A percentile compares a stretch with the other conserved stretches of the same genome.
phyloP scores from a whole-genome alignment of 2,797 vertebrate species.

The Coluber constrictor region DNA sequence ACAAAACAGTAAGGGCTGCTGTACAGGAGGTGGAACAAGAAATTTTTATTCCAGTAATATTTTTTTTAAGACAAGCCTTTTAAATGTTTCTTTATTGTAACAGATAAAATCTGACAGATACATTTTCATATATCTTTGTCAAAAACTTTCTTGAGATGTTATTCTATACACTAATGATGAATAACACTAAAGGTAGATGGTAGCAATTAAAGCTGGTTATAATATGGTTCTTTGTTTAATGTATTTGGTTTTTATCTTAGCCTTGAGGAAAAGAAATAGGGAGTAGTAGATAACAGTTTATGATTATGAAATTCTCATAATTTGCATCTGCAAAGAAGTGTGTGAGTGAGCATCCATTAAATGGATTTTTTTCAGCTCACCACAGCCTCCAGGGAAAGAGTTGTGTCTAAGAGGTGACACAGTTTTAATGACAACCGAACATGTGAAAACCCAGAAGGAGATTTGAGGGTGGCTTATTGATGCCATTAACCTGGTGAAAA shows the following conservation, averaged over 20 bases:
- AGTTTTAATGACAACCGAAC: slow-evolving; percentile 2
- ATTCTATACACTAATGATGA: background rate
- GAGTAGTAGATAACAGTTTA: background rate
- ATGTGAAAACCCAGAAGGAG: background rate
- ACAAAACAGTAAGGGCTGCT: background rate
- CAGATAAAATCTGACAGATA: background rate
- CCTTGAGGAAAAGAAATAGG: background rate
- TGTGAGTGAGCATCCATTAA: slow-evolving; percentile 5
- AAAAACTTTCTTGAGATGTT: background rate
- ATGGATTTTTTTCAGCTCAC: slow-evolving; percentile 1
- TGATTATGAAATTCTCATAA: background rate
- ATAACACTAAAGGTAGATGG: background rate
- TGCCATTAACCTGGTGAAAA: background rate
- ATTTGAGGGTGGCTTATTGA: background rate
- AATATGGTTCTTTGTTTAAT: background rate
- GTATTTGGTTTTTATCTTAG: background rate
- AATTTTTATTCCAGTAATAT: background rate
- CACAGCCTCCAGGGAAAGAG: slow-evolving; percentile 8
- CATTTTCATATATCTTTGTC: background rate
- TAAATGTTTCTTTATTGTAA: background rate
- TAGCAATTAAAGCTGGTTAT: background rate
- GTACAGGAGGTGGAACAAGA: background rate
- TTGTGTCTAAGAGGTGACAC: slow-evolving; percentile 9
- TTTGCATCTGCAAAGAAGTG: slow-evolving; percentile 5
- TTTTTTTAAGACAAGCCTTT: background rate